These are phyloP conservation scores for Drosophila cardini DNA, from an alignment of 1,140 invertebrate species.

Conservation along the genomic window DNA sequence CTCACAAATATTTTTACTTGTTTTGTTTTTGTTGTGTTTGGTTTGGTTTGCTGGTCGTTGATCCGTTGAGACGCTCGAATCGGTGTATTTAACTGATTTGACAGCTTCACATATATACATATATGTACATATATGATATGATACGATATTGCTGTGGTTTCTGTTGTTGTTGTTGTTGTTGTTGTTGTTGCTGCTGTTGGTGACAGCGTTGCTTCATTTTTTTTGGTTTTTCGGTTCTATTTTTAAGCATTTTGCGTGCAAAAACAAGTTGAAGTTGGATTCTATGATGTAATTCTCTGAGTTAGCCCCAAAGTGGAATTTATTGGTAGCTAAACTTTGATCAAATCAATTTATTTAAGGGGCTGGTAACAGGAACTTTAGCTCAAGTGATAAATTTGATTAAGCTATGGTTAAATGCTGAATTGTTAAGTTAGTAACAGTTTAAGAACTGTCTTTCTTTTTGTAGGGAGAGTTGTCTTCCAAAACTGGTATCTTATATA, in stretches of 20 bases:
- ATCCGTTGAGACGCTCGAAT: slow-evolving; percentile 65
- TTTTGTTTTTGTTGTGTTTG: neutral
- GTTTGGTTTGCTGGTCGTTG: slow-evolving; percentile 63
- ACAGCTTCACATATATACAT: slow-evolving; percentile 20
- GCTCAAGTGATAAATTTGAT: neutral
- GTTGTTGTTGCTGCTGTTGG: slow-evolving; percentile 7
- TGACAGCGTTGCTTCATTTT: slow-evolving; percentile 32
- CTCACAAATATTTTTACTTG: neutral
- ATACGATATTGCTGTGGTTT: slow-evolving; percentile 11
- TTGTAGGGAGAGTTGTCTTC: too few relatives aligned
- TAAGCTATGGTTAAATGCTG: too few relatives aligned
- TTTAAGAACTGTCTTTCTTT: too few relatives aligned
- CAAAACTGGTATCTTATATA: too few relatives aligned
- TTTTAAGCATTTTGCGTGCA: slow-evolving; percentile 48
- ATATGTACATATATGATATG: slow-evolving; percentile 1
- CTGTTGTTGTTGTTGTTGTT: slow-evolving; percentile 5
- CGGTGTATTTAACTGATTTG: slow-evolving; percentile 71
- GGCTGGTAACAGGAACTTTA: neutral
- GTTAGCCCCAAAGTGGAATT: neutral
- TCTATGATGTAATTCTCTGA: slow-evolving; percentile 39
- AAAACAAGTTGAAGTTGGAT: slow-evolving; percentile 6
- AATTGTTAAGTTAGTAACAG: too few relatives aligned
- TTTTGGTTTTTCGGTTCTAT: slow-evolving; percentile 44
- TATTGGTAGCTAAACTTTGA: neutral
- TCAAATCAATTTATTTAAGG: neutral